Percentiles rank a stretch among this genome's conserved stretches.
Conservation (phyloP, 2,113 vertebrate genomes). For the Sebastes schlegelii region DNA sequence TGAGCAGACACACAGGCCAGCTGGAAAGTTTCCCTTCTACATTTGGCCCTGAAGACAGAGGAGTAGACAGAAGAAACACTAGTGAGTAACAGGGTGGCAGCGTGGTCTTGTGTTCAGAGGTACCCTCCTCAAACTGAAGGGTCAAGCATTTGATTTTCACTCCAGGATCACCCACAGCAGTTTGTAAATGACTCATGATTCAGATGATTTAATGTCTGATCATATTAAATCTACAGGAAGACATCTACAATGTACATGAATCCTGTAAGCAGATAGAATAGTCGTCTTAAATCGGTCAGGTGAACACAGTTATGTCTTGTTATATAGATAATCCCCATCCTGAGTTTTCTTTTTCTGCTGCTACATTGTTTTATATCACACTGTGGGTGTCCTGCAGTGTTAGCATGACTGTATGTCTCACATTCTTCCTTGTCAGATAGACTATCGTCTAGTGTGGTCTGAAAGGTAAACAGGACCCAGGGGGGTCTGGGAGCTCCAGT, state of each 20-base stretch:
- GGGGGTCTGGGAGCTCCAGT: conserved; percentile 65
- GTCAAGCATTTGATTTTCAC: conserved; percentile 32
- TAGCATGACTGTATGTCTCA: conserved; percentile 58
- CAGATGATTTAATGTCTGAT: background rate
- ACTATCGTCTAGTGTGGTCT: conserved; percentile 70
- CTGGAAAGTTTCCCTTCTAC: conserved; percentile 53
- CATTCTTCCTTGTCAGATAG: conserved; percentile 70
- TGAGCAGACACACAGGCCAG: conserved; percentile 35
- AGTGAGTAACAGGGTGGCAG: conserved; percentile 23
- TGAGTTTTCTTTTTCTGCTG: conserved; percentile 1
- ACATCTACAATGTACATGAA: background rate
- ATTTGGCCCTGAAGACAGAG: conserved; percentile 26
- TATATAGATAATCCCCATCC: background rate
- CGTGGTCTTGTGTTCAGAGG: conserved; percentile 8
- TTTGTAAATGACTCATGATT: background rate
- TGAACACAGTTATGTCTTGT: background rate
- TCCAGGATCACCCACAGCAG: conserved; percentile 4
- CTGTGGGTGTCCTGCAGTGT: conserved; percentile 63
- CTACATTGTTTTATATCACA: conserved; percentile 28
- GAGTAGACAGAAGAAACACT: conserved; percentile 32
- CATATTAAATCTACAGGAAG: background rate
- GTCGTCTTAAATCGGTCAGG: background rate
- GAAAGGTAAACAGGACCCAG: conserved; percentile 76
- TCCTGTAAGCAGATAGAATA: background rate
- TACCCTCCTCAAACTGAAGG: conserved; percentile 2